Evolutionary conservation across 2,888 invertebrate genomes (phyloP), one percentile per base, ranked within the genome.

Genomic region (Alentia gelatinosa): DNA sequence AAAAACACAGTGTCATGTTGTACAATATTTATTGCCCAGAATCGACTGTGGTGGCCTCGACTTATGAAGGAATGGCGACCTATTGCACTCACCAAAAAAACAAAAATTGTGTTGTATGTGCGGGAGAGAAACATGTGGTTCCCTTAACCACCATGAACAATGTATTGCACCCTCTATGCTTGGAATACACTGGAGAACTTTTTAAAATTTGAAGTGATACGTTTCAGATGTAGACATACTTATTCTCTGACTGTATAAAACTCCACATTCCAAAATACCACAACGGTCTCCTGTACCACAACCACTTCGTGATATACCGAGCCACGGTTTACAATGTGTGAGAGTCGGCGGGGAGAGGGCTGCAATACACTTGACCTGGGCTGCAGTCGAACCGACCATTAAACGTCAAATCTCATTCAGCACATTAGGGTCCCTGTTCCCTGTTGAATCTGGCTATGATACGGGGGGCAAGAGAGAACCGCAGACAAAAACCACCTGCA

Each of bases 351-450:
- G 15, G n/a, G 12, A 26, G 30, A 26, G 68, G 26, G 30, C 30
- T n/a, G 30, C 68, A 5, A 30, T 26, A 68, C 68, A 68, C 68
- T 68, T 68, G 26, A 68, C 68, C 68, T 26, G 33, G 30, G 33
- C 68, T 26, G 15, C 33, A 30, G 68, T 68, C 68, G 68, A 26
- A 30, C 33, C 63, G 12, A 30, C 30, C 68, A 68, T 68, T 68
- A 68, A 68, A 68, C 68, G 68, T 68, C 68, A 68, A 68, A 68
- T 68, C 68, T 4, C 68, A 68, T 68, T 68, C 68, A 68, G 68
- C 68, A 68, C 68, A 68, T 68, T 68, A 63, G 4, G 68, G 68
- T 12, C 12, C 30, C 30, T 19, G 68, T 19, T 68, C 68, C 68
- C 68, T 68, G 68, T 68, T 68, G 68, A 68, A 30, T 68, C 68